These are phyloP conservation scores for Hemicentrotus pulcherrimus DNA, from an alignment of 35 echinoderm and acorn worm genomes.

Conservation along the genomic window DNA sequence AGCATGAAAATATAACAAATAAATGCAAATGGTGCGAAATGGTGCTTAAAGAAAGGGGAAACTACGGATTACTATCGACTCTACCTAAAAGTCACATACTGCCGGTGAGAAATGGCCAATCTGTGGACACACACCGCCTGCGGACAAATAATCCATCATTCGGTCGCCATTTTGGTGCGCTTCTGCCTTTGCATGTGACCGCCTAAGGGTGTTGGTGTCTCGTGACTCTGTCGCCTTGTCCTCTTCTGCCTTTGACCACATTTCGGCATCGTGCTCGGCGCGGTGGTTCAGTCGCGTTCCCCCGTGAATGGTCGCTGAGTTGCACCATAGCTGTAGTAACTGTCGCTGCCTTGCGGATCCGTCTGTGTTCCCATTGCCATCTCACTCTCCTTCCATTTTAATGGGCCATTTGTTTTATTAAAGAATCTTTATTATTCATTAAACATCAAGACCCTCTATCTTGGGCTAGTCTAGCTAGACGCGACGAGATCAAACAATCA, in stretches of 20 bases:
- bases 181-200: not conserved
- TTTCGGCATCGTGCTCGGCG: not conserved
- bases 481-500: not conserved
- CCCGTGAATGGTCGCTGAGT: not conserved
- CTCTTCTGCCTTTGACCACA: not conserved
- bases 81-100: not conserved
- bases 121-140: not conserved
- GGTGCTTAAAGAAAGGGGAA: not conserved
- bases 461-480: not conserved
- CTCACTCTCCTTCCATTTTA: constrained; percentile 25
- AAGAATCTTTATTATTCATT: constrained; percentile 45
- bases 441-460: not conserved
- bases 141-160: constrained; percentile 18
- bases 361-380: not conserved
- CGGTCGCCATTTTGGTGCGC: not conserved
- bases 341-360: not conserved
- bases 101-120: not conserved
- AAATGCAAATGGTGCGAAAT: not conserved
- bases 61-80: not conserved
- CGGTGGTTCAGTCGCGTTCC: not conserved
- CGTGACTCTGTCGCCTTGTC: not conserved
- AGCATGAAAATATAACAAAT: constrained; percentile 20
- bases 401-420: constrained; percentile 53
- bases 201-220: not conserved
- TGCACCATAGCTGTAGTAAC: not conserved